Conservation (phyloP, 2,113 vertebrate genomes). For the Pelmatolapia mariae region DNA sequence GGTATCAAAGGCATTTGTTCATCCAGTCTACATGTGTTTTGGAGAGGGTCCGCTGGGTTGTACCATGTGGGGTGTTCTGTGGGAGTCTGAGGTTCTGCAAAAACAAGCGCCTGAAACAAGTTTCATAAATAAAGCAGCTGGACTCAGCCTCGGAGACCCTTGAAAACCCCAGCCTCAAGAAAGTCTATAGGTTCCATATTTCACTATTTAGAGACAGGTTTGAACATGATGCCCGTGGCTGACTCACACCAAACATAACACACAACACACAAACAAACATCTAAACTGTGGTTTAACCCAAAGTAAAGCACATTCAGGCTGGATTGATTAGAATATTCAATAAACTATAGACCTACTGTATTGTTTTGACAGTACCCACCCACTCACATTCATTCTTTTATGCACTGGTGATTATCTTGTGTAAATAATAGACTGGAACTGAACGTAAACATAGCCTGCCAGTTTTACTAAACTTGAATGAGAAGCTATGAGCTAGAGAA, state of each 20-base stretch:
- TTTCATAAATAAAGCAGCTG: background rate
- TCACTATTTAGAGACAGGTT: background rate
- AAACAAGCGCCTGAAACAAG: background rate
- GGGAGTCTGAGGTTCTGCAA: background rate
- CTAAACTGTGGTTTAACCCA: background rate
- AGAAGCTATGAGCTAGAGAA: background rate
- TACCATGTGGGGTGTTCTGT: background rate
- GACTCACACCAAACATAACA: background rate
- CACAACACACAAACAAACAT: background rate
- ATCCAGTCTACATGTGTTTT: background rate
- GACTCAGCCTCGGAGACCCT: background rate
- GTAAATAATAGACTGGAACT: slow-evolving; percentile 24
- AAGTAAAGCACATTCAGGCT: background rate
- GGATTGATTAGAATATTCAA: background rate
- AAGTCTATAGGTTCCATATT: background rate
- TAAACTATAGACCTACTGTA: background rate
- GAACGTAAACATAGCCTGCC: slow-evolving; percentile 14
- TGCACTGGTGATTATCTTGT: background rate
- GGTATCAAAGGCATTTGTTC: background rate
- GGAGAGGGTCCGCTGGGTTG: background rate
- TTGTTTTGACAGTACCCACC: background rate
- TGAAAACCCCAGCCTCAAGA: background rate
- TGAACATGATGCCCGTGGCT: background rate
- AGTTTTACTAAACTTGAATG: slow-evolving; percentile 26
- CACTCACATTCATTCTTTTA: background rate